phyloP scores from a whole-genome alignment of 2,113 vertebrate genomes.

The Bothrops jararaca region DNA sequence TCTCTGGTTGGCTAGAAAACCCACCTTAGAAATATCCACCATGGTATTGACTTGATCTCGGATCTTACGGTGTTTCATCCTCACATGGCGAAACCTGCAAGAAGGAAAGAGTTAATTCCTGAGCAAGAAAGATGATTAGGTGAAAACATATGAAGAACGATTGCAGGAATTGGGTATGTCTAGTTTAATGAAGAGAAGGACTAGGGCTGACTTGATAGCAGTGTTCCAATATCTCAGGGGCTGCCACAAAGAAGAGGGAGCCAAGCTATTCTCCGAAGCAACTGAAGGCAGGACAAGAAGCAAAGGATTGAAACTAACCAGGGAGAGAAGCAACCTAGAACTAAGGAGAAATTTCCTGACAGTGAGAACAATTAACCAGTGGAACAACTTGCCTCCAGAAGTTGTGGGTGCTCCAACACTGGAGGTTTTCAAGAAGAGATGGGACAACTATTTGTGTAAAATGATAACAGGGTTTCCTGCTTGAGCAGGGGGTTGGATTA shows the following conservation, averaged over 20 bases:
- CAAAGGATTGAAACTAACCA: too few relatives aligned
- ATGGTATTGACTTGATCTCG: constrained; percentile 84
- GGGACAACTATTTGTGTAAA: too few relatives aligned
- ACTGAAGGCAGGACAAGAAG: background rate
- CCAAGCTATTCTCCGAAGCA: background rate
- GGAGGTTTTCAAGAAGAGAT: too few relatives aligned
- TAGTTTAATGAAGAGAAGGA: background rate
- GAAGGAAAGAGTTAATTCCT: background rate
- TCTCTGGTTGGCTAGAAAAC: background rate
- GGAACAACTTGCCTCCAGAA: too few relatives aligned
- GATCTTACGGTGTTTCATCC: constrained; percentile 83
- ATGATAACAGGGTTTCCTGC: too few relatives aligned
- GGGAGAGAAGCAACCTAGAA: too few relatives aligned
- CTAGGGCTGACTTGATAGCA: background rate
- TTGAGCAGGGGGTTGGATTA: too few relatives aligned
- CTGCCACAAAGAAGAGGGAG: background rate
- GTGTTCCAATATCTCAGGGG: background rate
- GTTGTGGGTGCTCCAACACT: too few relatives aligned
- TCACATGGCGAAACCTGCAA: constrained; percentile 81
- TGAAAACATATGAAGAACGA: fast-evolving
- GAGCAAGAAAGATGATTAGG: background rate
- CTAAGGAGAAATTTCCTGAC: too few relatives aligned
- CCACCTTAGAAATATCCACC: constrained; percentile 87
- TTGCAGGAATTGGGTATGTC: background rate
- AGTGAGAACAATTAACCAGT: too few relatives aligned